phyloP scores from a whole-genome alignment of 2,888 invertebrate genomes.

The Euzetes globulus region DNA sequence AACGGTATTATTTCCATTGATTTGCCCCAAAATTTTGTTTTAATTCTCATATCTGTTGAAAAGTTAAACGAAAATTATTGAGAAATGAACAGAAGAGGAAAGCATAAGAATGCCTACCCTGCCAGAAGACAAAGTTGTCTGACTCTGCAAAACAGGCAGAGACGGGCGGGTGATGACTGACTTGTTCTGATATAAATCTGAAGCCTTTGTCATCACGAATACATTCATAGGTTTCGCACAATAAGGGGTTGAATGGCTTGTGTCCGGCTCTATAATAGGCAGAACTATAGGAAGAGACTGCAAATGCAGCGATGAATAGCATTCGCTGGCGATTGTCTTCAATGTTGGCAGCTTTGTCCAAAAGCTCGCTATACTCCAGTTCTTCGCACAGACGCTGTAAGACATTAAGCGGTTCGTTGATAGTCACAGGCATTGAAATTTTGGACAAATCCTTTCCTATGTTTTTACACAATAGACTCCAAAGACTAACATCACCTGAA shows the following conservation, averaged over 20 bases:
- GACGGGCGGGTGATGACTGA: conserved; percentile 76
- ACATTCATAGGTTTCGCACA: conserved; percentile 75
- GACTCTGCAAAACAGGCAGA: conserved; percentile 73
- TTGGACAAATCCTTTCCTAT: conserved; percentile 78
- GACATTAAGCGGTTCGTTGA: conserved; percentile 68
- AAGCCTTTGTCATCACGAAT: conserved; percentile 68
- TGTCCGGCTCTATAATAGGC: conserved; percentile 66
- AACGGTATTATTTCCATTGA: conserved; percentile 80
- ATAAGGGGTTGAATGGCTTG: conserved; percentile 75
- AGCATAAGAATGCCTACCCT: conserved; percentile 47
- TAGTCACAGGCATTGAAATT: conserved; percentile 75
- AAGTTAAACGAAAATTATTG: conserved; percentile 29
- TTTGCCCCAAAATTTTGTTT: conserved; percentile 84
- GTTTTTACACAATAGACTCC: conserved; percentile 69
- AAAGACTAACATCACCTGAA: conserved; percentile 64
- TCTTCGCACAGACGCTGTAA: conserved; percentile 69
- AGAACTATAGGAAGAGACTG: conserved; percentile 68
- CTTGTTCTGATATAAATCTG: conserved; percentile 70
- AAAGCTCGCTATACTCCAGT: conserved; percentile 69
- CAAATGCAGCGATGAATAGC: conserved; percentile 68
- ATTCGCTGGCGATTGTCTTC: conserved; percentile 63
- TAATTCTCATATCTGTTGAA: conserved; percentile 61
- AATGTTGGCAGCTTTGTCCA: conserved; percentile 62
- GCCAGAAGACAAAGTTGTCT: conserved; percentile 67
- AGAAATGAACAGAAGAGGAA: conserved; percentile 40